Percentiles rank a stretch among this genome's conserved stretches.
Conservation (phyloP, 2,113 vertebrate genomes). For the Melanerpes formicivorus region DNA sequence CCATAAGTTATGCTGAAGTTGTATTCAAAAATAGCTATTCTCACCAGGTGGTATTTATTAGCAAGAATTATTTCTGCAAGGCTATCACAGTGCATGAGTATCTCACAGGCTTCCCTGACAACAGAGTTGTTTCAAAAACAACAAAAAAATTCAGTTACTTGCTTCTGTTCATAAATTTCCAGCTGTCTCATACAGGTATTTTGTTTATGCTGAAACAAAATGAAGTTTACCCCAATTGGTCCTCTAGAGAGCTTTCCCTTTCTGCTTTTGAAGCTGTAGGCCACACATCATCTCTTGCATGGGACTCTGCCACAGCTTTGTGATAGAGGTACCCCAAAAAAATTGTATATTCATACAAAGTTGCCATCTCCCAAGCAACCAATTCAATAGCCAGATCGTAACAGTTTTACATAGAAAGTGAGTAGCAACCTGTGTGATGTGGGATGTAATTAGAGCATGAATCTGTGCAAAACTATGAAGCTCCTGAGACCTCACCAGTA, state of each 20-base stretch:
- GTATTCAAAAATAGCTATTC: neutral
- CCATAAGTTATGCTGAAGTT: neutral
- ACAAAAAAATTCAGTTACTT: neutral
- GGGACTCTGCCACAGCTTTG: neutral
- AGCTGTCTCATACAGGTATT: neutral
- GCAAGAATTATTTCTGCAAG: neutral
- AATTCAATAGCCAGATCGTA: neutral
- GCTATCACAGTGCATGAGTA: neutral
- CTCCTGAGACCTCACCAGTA: neutral
- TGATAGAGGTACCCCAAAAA: neutral
- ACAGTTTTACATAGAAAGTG: fast-evolving
- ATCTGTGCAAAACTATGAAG: neutral
- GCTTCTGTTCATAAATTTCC: neutral
- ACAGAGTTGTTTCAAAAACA: neutral
- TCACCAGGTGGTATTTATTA: neutral
- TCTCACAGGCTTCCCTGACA: neutral
- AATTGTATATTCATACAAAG: neutral
- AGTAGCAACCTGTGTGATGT: neutral
- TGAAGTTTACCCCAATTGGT: neutral
- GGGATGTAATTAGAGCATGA: neutral
- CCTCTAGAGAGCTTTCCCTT: neutral
- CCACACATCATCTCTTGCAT: neutral
- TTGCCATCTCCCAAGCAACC: neutral
- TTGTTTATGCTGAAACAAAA: neutral
- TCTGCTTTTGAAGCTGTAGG: neutral